These are phyloP conservation scores for Micrasema longulum DNA, from an alignment of 1,140 invertebrate genomes.

Conservation along the genomic window DNA sequence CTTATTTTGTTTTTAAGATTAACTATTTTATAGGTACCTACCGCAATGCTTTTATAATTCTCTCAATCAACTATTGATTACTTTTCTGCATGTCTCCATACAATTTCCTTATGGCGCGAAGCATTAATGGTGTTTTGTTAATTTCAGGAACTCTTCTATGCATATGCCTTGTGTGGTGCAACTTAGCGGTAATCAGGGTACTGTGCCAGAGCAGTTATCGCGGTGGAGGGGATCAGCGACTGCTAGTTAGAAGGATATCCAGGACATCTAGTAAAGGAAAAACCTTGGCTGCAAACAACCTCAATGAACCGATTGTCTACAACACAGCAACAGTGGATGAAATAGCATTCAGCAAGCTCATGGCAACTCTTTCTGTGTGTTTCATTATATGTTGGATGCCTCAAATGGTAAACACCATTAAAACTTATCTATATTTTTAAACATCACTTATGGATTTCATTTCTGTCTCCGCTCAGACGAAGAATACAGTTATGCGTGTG, in stretches of 20 bases:
- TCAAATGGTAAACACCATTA: constrained; percentile 75
- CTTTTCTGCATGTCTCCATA: too few species aligned
- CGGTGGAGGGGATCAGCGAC: constrained; percentile 61
- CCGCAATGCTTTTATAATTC: too few species aligned
- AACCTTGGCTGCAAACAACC: constrained; percentile 51
- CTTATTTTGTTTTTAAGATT: too few species aligned
- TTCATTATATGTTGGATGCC: constrained; percentile 89
- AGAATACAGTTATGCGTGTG: too few species aligned
- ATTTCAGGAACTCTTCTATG: constrained; percentile 77
- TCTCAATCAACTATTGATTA: too few species aligned
- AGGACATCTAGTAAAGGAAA: constrained; percentile 65
- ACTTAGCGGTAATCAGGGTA: constrained; percentile 82
- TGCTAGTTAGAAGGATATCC: constrained; percentile 68
- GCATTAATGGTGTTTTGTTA: background rate
- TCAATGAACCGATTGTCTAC: constrained; percentile 56
- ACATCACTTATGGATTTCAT: too few species aligned
- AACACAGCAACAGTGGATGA: constrained; percentile 80
- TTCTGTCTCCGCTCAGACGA: too few species aligned
- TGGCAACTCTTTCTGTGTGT: constrained; percentile 84
- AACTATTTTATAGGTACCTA: too few species aligned
- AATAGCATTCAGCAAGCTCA: constrained; percentile 84
- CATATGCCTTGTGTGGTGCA: constrained; percentile 82
- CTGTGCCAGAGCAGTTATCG: constrained; percentile 74
- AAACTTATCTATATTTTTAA: too few species aligned
- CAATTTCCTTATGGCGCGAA: too few species aligned